Percentiles rank a stretch among this genome's conserved stretches.
These are phyloP conservation scores for Pogona vitticeps DNA, from an alignment of 2,113 vertebrate genomes.

Conservation along the genomic window DNA sequence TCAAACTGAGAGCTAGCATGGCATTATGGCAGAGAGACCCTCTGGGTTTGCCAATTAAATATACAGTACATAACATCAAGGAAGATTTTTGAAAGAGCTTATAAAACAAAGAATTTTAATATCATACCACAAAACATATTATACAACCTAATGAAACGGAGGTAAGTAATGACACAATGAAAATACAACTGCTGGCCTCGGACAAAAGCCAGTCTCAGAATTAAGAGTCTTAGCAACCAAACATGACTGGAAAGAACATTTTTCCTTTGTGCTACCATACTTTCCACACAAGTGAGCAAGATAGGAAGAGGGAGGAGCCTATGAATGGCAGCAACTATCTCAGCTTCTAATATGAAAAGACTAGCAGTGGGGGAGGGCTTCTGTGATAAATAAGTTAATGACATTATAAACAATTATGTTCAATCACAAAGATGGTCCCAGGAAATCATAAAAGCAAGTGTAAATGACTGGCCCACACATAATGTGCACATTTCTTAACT, in stretches of 20 bases:
- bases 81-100: too few species aligned
- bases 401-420: neutral
- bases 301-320: neutral
- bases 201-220: neutral
- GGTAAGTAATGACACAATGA: neutral
- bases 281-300: neutral
- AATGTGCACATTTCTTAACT: neutral
- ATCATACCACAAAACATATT: neutral
- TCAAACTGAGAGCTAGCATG: too few species aligned
- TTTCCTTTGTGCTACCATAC: neutral
- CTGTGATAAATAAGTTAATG: neutral
- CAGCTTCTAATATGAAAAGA: neutral
- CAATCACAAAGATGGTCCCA: constrained; percentile 18
- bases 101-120: too few species aligned
- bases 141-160: neutral
- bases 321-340: neutral
- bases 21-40: too few species aligned
- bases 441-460: neutral
- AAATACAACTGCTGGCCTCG: neutral
- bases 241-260: neutral
- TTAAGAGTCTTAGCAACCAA: neutral
- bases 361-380: neutral
- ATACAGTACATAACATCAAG: too few species aligned
- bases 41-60: too few species aligned
- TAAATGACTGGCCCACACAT: neutral